phyloP scores from a whole-genome alignment of 2,888 invertebrate species.

The Nysson spinosus region DNA sequence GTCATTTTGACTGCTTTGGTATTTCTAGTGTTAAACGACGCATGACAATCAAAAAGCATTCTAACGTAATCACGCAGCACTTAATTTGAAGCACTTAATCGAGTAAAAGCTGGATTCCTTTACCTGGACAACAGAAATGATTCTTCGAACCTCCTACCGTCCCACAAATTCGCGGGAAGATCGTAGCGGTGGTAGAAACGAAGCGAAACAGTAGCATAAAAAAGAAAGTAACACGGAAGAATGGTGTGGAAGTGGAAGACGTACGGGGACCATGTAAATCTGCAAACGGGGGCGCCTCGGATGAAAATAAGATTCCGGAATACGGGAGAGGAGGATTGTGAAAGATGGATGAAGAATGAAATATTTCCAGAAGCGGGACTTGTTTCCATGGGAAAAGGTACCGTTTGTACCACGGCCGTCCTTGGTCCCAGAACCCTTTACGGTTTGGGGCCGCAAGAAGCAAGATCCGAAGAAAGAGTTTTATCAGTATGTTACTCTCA shows the following conservation, averaged over 20 bases:
- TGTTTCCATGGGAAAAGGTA: constrained; percentile 92
- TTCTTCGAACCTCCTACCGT: neutral
- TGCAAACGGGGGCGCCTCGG: too few relatives aligned
- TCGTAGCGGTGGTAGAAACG: neutral
- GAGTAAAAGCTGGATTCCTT: too few relatives aligned
- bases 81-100: too few relatives aligned
- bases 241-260: constrained; percentile 73
- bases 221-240: constrained; percentile 48
- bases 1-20: too few relatives aligned
- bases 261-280: constrained; percentile 43
- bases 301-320: neutral
- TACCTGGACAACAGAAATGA: too few relatives aligned
- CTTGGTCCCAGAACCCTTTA: constrained; percentile 89
- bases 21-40: too few relatives aligned
- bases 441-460: constrained; percentile 87
- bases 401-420: constrained; percentile 92
- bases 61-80: too few relatives aligned
- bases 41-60: too few relatives aligned
- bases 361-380: constrained; percentile 85
- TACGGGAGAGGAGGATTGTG: neutral
- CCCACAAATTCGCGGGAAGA: neutral
- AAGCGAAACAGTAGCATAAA: neutral
- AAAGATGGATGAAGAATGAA: constrained; percentile 22
- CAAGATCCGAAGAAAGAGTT: constrained; percentile 74
- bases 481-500: constrained; percentile 73